Conservation (phyloP, 1,140 invertebrate genomes). For the Drosophila triauraria region DNA sequence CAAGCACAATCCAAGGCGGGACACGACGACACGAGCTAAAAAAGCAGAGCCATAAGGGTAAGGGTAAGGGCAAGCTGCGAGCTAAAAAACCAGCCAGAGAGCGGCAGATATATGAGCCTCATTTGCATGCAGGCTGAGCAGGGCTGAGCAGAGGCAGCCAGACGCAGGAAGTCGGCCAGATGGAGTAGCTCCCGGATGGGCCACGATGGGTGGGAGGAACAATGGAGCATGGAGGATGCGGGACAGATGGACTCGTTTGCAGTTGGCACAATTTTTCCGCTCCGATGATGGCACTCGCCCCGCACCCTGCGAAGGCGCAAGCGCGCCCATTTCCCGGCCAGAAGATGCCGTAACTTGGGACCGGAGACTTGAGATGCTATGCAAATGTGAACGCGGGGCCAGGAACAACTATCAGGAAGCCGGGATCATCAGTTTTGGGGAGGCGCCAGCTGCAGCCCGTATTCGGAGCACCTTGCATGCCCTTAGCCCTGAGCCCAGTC, state of each 20-base stretch:
- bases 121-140: conserved; percentile 64
- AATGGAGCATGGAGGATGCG: conserved; percentile 5
- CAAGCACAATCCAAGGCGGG: conserved; percentile 59
- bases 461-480: conserved; percentile 28
- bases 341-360: conserved; percentile 31
- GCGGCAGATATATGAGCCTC: conserved; percentile 67
- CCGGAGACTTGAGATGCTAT: conserved; percentile 34
- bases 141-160: conserved; percentile 14
- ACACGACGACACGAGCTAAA: conserved; percentile 30
- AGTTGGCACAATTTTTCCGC: conserved; percentile 53
- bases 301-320: conserved; percentile 46
- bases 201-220: too few species aligned
- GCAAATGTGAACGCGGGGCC: conserved; percentile 42
- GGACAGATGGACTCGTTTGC: conserved; percentile 52
- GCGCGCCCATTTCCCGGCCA: conserved; percentile 34
- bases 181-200: neutral
- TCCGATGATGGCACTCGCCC: conserved; percentile 13
- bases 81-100: conserved; percentile 13
- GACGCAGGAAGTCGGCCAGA: conserved; percentile 39
- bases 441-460: conserved; percentile 59
- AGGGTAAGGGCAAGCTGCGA: neutral
- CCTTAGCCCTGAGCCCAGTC: neutral
- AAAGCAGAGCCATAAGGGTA: conserved; percentile 11
- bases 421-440: conserved; percentile 37
- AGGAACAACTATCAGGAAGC: conserved; percentile 13